phyloP scores from a whole-genome alignment of 2,888 invertebrate genomes.

The Aplocera efformata region DNA sequence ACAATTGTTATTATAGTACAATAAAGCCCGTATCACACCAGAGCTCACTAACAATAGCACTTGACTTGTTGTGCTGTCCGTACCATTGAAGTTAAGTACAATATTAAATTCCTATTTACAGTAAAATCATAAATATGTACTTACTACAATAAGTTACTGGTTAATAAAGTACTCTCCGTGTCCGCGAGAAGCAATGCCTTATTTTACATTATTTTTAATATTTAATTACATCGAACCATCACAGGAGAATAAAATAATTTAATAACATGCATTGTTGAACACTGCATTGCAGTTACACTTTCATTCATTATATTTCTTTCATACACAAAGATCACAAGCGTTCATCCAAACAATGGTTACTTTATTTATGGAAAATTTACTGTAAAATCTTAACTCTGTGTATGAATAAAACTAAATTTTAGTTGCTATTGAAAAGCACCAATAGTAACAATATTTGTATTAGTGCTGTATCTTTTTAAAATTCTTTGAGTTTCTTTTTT shows the following conservation, averaged over 20 bases:
- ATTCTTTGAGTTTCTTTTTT: too few species aligned
- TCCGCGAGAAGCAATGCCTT: constrained; percentile 48
- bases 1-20: constrained; percentile 11
- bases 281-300: constrained; percentile 52
- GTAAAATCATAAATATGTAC: constrained; percentile 62
- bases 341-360: neutral
- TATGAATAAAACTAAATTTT: too few species aligned
- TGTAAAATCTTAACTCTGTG: too few species aligned
- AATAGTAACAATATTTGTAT: too few species aligned
- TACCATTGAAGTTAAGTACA: constrained; percentile 71
- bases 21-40: constrained; percentile 1
- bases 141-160: constrained; percentile 62
- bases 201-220: constrained; percentile 21
- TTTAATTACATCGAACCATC: constrained; percentile 26
- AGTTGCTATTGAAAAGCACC: too few species aligned
- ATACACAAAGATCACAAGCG: constrained; percentile 8
- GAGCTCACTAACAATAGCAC: neutral
- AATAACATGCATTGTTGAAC: constrained; percentile 36
- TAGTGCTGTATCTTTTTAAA: too few species aligned
- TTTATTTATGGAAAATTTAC: too few species aligned
- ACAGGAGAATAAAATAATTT: constrained; percentile 22
- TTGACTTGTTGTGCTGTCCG: constrained; percentile 35
- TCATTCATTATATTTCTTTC: constrained; percentile 20
- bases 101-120: constrained; percentile 71
- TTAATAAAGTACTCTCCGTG: constrained; percentile 54